phyloP scores from a whole-genome alignment of 2,113 vertebrate species.

The Xerus inauris region DNA sequence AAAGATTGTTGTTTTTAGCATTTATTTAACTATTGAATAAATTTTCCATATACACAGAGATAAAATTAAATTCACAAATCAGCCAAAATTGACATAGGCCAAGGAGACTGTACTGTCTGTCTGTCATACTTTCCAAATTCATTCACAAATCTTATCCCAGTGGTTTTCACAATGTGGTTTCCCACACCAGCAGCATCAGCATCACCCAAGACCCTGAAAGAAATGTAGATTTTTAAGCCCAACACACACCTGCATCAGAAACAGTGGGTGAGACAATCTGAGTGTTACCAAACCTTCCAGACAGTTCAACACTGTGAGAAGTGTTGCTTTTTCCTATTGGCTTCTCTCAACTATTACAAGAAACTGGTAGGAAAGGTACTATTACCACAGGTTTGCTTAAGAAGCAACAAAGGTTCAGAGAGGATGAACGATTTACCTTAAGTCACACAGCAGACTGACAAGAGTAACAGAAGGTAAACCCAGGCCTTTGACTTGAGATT shows the following conservation, averaged over 20 bases:
- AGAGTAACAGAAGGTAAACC: neutral
- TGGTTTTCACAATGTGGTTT: neutral
- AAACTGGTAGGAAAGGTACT: neutral
- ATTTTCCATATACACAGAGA: conserved; percentile 10
- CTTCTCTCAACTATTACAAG: neutral
- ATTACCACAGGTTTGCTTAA: neutral
- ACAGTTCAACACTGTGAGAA: neutral
- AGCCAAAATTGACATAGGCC: neutral
- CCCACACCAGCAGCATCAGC: neutral
- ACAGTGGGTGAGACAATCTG: neutral
- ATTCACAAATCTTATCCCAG: neutral
- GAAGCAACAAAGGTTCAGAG: neutral
- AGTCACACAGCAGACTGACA: neutral
- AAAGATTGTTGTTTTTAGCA: neutral
- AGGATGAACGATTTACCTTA: neutral
- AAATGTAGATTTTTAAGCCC: neutral
- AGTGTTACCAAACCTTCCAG: neutral
- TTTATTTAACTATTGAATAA: neutral
- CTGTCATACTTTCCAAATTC: neutral
- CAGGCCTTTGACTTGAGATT: neutral
- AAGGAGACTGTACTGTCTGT: neutral
- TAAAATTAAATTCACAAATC: conserved; percentile 40
- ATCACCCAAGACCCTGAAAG: neutral
- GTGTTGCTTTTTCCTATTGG: neutral
- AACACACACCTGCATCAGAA: neutral